Evolutionary conservation across 2,113 vertebrate species (phyloP), one percentile per base, ranked within the genome.

Genomic region (Proteles cristata): DNA sequence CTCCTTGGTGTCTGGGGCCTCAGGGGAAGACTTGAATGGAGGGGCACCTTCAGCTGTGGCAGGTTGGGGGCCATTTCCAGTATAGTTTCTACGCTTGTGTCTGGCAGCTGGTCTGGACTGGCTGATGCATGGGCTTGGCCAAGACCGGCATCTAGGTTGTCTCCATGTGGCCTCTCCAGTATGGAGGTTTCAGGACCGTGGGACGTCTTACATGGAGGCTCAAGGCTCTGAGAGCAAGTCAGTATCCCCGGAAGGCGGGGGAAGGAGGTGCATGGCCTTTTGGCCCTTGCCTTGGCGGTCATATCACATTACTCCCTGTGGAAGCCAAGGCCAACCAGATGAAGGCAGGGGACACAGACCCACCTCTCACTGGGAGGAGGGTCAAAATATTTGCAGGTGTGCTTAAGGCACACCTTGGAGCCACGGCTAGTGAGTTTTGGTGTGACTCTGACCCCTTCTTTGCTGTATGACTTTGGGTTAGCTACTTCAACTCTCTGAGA

Each of bases 401-500:
- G 11, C 39, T 82, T 58, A n/a, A 33, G 48, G 74, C 61, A 83
- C 11, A 83, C 17, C 15, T 15, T 12, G 35, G 65, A 63, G 17
- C 11, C 3, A 25, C 66, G 12, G 61, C 16, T 48, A 14, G 1
- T 82, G 77, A 65, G 33, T 66, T 90, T 65, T 45, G 53, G 74
- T 73, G 53, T 58, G 76, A 61, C 19, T 79, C 48, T 63, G 63
- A 21, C 33, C 2, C 21, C 48, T 93, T 35, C 11, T 23, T 58
- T 26, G 25, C 61, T 61, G 11, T 87, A 45, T 43, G 82, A 79
- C 26, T 53, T 86, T 87, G 55, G 53, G 12, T 55, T 43, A 94
- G 65, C 31, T 50, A 14, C 88, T 63, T 73, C 23, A 90, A 61
- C 25, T 82, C n/a, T 95, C 50, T 81, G 94, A 25, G 33, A 35